These are phyloP conservation scores for Hylia prasina DNA, from an alignment of 2,113 vertebrate genomes.

Conservation along the genomic window DNA sequence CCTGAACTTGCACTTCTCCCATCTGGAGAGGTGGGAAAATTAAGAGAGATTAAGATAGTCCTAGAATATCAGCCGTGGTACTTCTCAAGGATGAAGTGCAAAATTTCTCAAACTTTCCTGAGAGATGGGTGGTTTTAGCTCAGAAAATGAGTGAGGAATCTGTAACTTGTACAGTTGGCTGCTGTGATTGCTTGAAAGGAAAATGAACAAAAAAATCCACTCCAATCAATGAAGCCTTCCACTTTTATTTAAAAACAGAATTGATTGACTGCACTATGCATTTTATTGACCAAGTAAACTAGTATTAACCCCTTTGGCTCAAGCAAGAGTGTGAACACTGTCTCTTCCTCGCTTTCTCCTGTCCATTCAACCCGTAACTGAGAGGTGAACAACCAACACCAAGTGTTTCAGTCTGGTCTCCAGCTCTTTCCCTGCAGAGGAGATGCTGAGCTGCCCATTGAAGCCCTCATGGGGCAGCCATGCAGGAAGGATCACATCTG, in stretches of 20 bases:
- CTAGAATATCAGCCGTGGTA: background rate
- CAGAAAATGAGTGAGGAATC: background rate
- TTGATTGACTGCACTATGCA: background rate
- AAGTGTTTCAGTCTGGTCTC: background rate
- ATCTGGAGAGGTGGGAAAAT: background rate
- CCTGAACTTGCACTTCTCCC: background rate
- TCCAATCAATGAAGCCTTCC: background rate
- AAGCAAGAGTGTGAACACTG: background rate
- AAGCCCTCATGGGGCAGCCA: accelerated
- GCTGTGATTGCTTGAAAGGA: background rate
- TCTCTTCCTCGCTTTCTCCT: accelerated
- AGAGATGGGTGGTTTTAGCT: background rate
- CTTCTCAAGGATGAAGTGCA: background rate
- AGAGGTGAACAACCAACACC: background rate
- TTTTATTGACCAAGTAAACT: background rate
- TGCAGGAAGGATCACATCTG: background rate
- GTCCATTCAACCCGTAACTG: accelerated
- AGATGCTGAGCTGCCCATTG: background rate
- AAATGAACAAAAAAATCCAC: background rate
- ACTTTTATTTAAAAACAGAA: background rate
- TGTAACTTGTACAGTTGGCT: background rate
- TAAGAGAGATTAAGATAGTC: background rate
- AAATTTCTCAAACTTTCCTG: background rate
- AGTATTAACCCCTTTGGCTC: background rate
- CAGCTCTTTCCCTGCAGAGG: background rate